A percentile compares a stretch with the other conserved stretches of the same genome.
These are phyloP conservation scores for Amphipyra tragopoginis DNA, from an alignment of 2,888 invertebrate genomes.

Conservation along the genomic window DNA sequence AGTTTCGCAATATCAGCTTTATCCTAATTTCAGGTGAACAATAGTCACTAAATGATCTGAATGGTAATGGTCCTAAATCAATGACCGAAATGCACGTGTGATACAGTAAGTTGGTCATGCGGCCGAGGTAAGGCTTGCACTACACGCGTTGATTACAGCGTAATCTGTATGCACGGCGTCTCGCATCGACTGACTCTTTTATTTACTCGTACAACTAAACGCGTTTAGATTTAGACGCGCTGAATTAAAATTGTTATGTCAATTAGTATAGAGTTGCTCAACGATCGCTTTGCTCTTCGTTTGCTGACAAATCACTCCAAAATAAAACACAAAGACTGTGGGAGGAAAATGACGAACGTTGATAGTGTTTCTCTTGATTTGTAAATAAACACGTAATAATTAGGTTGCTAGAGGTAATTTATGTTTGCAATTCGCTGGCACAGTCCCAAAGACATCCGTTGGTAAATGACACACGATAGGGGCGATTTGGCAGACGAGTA, in stretches of 20 bases:
- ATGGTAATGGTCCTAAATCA: conserved; percentile 82
- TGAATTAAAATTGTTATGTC: conserved; percentile 4
- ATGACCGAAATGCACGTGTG: conserved; percentile 71
- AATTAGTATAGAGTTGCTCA: conserved; percentile 1
- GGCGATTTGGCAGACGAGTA: conserved; percentile 71
- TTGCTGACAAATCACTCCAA: conserved; percentile 10
- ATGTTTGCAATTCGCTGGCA: conserved; percentile 69
- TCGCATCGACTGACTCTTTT: conserved; percentile 50
- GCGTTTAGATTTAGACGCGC: conserved; percentile 10
- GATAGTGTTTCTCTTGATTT: conserved; percentile 26
- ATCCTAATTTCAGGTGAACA: conserved; percentile 70
- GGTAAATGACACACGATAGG: conserved; percentile 71
- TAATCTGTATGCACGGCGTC: conserved; percentile 73
- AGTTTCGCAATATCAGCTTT: conserved; percentile 67
- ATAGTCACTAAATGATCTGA: conserved; percentile 68
- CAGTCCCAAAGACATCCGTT: conserved; percentile 66
- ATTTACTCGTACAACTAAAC: conserved; percentile 22
- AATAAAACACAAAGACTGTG: conserved; percentile 4
- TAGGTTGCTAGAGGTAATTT: conserved; percentile 65
- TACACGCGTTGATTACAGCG: conserved; percentile 67
- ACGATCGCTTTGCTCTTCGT: neutral
- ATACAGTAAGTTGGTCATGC: conserved; percentile 82
- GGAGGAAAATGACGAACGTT: conserved; percentile 17
- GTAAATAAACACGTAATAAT: conserved; percentile 62
- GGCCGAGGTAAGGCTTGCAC: conserved; percentile 71